Base-by-base conservation (phyloP, 2,113 vertebrate species). In the Sminthopsis crassicaudata region DNA sequence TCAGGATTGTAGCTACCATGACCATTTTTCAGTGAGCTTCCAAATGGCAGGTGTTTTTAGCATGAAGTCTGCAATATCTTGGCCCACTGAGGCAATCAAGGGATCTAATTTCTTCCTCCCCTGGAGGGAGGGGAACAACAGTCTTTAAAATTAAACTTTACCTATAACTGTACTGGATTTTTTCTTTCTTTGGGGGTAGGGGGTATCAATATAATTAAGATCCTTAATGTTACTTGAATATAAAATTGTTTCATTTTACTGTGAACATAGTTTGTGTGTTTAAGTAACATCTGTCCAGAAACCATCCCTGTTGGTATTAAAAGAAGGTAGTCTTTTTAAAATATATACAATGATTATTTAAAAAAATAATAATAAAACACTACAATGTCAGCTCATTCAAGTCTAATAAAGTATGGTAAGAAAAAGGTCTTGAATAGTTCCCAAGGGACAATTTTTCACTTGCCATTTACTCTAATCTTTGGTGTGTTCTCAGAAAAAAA, bases 391-490 rank as follows among this genome's bases (percentile, higher is more conserved):
- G 2, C 92, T 98, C 92, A 97, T 96, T 93, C 93, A 90, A 97
- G 97, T 94, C 53, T 90, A 94, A 94, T 95, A 53, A 53, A n/a
- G 96, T 55, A 0, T 95, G 94, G 96, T 97, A 91, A 96, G 96
- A 52, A 96, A 98, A 67, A 96, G 95, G 95, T 93, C 94, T 52
- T 51, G 46, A 97, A 36, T 96, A 96, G 95, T 96, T 97, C 94
- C 93, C 91, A 91, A 52, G 96, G 95, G 94, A 92, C 91, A 97
- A 91, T 98, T 98, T 98, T 97, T 98, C 96, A 97, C 92, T 97
- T 96, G 91, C 94, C 92, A 93, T 97, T 98, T 97, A 95, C 97
- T 94, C 95, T 98, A 94, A 97, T 98, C 95, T 98, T 97, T 24
- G 6, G 90, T 98, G 95, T 98, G 94, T 97, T 97, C 94, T 88